phyloP scores from a whole-genome alignment of 2,113 vertebrate genomes.

The Ctenodactylus gundi region DNA sequence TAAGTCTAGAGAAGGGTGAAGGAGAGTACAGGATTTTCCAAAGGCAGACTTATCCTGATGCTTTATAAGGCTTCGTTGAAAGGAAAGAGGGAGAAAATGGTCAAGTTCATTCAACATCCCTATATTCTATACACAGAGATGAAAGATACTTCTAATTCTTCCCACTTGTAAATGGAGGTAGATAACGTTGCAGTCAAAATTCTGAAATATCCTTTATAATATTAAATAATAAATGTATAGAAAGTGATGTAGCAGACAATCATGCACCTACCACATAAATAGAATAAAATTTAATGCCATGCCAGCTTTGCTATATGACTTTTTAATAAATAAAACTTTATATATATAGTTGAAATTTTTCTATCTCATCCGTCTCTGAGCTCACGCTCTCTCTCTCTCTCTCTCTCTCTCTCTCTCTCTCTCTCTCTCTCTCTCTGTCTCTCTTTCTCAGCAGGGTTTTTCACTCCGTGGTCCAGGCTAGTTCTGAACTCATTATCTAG shows the following conservation, averaged over 20 bases:
- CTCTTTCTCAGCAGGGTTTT: no score
- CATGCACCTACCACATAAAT: not conserved
- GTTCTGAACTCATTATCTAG: no score
- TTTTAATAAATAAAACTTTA: slow-evolving; percentile 15
- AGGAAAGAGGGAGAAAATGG: not conserved
- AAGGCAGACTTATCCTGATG: no score
- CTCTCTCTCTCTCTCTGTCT: no score
- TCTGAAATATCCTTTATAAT: not conserved
- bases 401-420: no score
- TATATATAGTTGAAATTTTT: not conserved
- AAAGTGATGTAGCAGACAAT: not conserved
- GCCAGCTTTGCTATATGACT: not conserved
- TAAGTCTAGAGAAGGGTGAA: not conserved
- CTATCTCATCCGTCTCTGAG: no score
- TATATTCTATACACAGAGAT: not conserved
- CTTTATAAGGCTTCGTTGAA: not conserved
- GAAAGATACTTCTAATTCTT: not conserved
- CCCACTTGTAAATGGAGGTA: not conserved
- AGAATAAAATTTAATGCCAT: not conserved
- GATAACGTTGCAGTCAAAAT: not conserved
- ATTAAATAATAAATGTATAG: not conserved
- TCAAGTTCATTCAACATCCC: not conserved
- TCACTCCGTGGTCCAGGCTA: no score
- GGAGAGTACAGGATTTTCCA: not conserved
- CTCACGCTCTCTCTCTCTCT: no score